Evolutionary conservation across 2,113 vertebrate genomes (phyloP).

Genomic region (Eolophus roseicapilla): DNA sequence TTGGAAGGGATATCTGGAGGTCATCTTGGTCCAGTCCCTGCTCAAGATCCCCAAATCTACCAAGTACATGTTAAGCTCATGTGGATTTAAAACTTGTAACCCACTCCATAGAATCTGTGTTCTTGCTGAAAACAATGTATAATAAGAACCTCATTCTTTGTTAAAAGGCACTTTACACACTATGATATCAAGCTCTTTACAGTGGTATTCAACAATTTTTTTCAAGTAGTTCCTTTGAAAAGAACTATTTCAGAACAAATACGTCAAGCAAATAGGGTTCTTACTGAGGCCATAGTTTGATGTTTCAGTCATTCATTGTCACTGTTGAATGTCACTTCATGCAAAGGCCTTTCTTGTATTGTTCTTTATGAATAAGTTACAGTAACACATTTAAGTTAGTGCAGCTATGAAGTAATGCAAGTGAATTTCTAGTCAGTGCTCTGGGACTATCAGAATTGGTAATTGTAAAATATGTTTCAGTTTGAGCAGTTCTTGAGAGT

Average conservation of each 20-base stretch:
- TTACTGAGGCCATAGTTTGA: background rate
- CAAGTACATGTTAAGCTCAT: background rate
- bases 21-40: rapidly evolving
- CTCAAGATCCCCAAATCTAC: background rate
- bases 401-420: background rate
- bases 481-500: background rate
- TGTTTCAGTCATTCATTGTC: background rate
- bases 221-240: background rate
- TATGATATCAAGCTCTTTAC: background rate
- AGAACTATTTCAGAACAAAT: background rate
- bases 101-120: background rate
- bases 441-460: background rate
- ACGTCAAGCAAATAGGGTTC: background rate
- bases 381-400: background rate
- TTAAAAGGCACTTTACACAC: background rate
- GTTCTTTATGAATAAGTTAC: background rate
- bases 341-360: background rate
- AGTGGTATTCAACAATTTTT: background rate
- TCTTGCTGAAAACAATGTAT: background rate
- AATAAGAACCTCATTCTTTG: background rate
- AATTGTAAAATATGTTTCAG: background rate
- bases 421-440: background rate
- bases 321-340: background rate
- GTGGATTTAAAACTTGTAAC: background rate
- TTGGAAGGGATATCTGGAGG: background rate